A percentile compares a stretch with the other conserved stretches of the same genome.
Conservation (phyloP, 2,113 vertebrate genomes). For the Erpornis zantholeuca region DNA sequence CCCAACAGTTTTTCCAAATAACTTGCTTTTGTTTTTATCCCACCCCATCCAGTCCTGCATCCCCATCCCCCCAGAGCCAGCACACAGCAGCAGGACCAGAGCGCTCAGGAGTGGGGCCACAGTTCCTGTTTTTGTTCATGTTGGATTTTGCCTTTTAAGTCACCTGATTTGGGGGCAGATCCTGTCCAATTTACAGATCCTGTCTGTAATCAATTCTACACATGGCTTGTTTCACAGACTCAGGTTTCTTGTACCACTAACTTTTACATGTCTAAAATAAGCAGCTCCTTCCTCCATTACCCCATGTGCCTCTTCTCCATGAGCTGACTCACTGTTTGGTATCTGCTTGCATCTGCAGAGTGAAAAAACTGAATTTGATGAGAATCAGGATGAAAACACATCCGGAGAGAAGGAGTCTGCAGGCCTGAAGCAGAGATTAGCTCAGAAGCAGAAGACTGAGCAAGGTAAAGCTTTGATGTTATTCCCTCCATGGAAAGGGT, state of each 20-base stretch:
- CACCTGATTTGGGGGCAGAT: not conserved
- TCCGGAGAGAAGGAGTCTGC: constrained; percentile 49
- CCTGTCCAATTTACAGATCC: not conserved
- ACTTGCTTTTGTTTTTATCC: constrained; percentile 2
- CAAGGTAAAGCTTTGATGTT: constrained; percentile 55
- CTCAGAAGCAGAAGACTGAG: constrained; percentile 75
- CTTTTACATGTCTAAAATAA: not conserved
- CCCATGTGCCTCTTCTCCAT: not conserved
- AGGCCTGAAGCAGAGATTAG: constrained; percentile 72
- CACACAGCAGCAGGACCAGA: not conserved
- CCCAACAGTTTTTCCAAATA: constrained; percentile 6
- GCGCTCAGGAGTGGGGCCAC: not conserved
- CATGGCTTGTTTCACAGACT: not conserved
- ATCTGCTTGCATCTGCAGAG: constrained; percentile 48
- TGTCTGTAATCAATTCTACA: not conserved
- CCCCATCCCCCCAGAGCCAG: not conserved
- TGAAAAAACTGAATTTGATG: constrained; percentile 82
- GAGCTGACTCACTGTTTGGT: not conserved
- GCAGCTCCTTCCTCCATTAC: not conserved
- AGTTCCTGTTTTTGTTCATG: constrained; percentile 24
- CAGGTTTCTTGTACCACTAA: not conserved
- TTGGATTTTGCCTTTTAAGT: not conserved
- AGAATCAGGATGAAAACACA: constrained; percentile 64
- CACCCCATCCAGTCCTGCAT: not conserved
- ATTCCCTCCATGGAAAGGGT: not conserved